Evolutionary conservation across 2,113 vertebrate genomes (phyloP).

Genomic region (Procavia capensis): DNA sequence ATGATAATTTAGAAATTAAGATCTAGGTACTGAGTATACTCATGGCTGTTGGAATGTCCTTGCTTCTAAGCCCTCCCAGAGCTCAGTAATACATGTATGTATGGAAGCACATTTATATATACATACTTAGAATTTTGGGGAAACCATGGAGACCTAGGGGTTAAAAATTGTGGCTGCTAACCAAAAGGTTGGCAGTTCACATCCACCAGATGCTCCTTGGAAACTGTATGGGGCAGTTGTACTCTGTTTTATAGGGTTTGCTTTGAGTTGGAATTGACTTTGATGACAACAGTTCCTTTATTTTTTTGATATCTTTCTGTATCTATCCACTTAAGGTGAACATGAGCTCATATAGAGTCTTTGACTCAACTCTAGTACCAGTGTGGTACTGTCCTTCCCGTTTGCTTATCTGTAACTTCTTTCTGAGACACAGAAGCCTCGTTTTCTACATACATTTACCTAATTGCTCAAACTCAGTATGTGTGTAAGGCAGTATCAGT

Average conservation of each 20-base stretch:
- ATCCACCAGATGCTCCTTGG: too few species aligned
- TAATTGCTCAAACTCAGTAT: background rate
- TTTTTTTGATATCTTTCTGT: too few species aligned
- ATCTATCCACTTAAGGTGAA: background rate
- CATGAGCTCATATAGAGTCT: background rate
- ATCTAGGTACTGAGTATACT: background rate
- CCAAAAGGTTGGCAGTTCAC: too few species aligned
- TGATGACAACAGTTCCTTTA: too few species aligned
- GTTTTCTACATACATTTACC: background rate
- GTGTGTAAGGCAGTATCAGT: background rate
- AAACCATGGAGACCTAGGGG: too few species aligned
- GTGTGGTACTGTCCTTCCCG: background rate
- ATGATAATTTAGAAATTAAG: background rate
- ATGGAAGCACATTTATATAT: background rate
- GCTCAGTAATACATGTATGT: background rate
- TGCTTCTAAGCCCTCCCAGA: background rate
- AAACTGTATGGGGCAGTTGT: too few species aligned
- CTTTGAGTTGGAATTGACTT: too few species aligned
- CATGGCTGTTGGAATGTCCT: background rate
- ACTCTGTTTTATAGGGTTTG: too few species aligned
- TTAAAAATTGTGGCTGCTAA: too few species aligned
- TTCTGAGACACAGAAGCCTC: background rate
- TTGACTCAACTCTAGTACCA: background rate
- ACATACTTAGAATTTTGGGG: background rate
- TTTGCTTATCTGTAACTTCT: background rate